phyloP scores from a whole-genome alignment of 2,113 vertebrate genomes.

The Manacus vitellinus region DNA sequence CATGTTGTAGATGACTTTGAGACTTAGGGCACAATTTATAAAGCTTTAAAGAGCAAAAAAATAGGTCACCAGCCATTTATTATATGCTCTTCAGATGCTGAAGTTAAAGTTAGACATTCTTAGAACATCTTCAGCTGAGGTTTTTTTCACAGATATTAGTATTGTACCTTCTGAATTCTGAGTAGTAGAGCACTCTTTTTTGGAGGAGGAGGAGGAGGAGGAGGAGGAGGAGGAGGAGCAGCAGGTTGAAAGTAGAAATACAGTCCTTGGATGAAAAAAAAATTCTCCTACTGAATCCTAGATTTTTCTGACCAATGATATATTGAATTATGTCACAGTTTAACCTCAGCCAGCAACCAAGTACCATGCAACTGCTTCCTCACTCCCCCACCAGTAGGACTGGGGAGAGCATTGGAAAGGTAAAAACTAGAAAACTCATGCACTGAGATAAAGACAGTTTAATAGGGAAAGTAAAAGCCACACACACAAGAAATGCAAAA shows the following conservation, averaged over 20 bases:
- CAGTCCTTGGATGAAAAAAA: not conserved
- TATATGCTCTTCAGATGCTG: not conserved
- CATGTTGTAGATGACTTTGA: not conserved
- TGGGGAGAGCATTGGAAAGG: not conserved
- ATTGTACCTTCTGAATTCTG: not conserved
- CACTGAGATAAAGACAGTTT: not conserved
- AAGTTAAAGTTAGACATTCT: conserved; percentile 4
- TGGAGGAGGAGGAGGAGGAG: rapidly evolving
- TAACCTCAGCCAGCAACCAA: not conserved
- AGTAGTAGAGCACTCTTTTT: not conserved
- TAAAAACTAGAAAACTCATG: not conserved
- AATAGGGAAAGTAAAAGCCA: not conserved
- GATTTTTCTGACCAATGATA: not conserved
- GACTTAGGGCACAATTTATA: conserved; percentile 24
- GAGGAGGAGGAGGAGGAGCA: rapidly evolving
- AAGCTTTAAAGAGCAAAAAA: conserved; percentile 40
- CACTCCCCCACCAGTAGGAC: too few relatives aligned
- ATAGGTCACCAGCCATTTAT: conserved; percentile 24
- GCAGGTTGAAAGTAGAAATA: not conserved
- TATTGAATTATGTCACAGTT: not conserved
- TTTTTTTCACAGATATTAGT: not conserved
- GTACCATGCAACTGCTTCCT: rapidly evolving
- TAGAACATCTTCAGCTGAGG: not conserved
- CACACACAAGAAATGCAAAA: not conserved
- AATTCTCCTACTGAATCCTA: not conserved